Percentiles rank a stretch among this genome's conserved stretches.
These are phyloP conservation scores for Agrochola lychnidis DNA, from an alignment of 2,888 invertebrate species.

Conservation along the genomic window DNA sequence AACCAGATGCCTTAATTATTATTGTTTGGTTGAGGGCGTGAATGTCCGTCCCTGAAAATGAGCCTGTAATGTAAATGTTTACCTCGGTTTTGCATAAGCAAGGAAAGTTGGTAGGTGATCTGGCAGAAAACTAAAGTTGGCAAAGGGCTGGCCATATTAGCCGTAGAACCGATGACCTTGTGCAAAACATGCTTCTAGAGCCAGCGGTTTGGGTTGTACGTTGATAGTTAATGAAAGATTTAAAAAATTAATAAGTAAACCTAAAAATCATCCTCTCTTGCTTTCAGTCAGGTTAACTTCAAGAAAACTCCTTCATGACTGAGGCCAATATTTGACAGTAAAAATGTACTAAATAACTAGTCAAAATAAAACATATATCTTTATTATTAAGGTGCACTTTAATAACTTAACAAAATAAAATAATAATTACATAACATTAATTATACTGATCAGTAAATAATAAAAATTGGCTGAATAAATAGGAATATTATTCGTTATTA, in stretches of 20 bases:
- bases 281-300: background rate
- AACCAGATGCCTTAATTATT: conserved; percentile 28
- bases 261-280: background rate
- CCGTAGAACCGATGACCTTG: too few relatives aligned
- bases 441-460: conserved; percentile 44
- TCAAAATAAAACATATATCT: conserved; percentile 3
- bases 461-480: conserved; percentile 21
- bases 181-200: too few relatives aligned
- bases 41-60: background rate
- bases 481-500: conserved; percentile 7
- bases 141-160: too few relatives aligned
- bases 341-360: background rate
- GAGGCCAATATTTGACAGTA: background rate
- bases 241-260: too few relatives aligned
- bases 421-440: conserved; percentile 15
- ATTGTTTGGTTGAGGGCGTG: background rate
- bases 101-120: background rate
- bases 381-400: conserved; percentile 58
- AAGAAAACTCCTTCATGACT: background rate
- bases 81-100: background rate
- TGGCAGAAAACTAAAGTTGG: too few relatives aligned
- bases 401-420: conserved; percentile 44
- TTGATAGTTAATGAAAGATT: too few relatives aligned
- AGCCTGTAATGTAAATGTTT: background rate
- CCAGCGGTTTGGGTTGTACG: too few relatives aligned